A percentile compares a stretch with the other conserved stretches of the same genome.
Evolutionary conservation across 2,888 invertebrate species (phyloP).

Genomic region (Ommatoiulus sabulosus): DNA sequence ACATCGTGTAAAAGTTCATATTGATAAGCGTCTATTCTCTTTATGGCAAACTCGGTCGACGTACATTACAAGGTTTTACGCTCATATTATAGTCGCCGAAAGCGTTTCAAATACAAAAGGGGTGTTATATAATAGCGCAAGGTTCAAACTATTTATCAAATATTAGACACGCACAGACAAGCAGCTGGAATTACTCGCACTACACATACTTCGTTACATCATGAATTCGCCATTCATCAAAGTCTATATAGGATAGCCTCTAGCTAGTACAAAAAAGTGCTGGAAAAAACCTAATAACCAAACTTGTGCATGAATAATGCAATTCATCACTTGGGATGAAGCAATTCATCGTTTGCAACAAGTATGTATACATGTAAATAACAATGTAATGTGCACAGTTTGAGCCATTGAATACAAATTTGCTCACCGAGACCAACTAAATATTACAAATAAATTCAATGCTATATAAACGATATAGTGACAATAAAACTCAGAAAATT

Average conservation of each 20-base stretch:
- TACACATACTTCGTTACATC: constrained; percentile 24
- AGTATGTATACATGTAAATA: neutral
- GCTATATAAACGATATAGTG: too few species aligned
- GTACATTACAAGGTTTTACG: constrained; percentile 13
- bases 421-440: too few species aligned
- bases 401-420: too few species aligned
- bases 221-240: constrained; percentile 4
- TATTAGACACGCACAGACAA: constrained; percentile 35
- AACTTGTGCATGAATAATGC: neutral
- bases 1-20: neutral
- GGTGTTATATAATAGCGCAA: constrained; percentile 7
- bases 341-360: neutral
- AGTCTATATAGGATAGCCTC: neutral
- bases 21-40: neutral
- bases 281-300: constrained; percentile 8
- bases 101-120: constrained; percentile 7
- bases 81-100: neutral
- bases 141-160: constrained; percentile 39
- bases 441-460: too few species aligned
- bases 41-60: neutral
- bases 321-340: neutral
- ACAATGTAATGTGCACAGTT: neutral
- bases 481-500: too few species aligned
- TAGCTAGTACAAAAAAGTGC: neutral
- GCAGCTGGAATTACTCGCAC: constrained; percentile 39